Evolutionary conservation across 2,113 vertebrate genomes (phyloP), one percentile per base, ranked within the genome.

Genomic region (Halichoerus grypus): DNA sequence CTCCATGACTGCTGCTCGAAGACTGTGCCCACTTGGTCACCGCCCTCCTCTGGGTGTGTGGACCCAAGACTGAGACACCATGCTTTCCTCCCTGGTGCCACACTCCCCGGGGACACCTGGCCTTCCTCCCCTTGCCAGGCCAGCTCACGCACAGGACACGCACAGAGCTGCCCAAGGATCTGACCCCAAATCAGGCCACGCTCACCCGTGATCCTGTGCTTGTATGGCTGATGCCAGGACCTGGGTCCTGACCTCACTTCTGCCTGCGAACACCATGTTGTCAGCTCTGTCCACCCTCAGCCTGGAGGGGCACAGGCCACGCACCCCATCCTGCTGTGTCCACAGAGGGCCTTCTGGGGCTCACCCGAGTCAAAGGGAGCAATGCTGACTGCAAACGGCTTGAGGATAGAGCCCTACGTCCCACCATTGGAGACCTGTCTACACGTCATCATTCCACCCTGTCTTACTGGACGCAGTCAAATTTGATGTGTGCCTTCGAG

Each of bases 401-500:
- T 1, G 5, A 69, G 42, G 33, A 26, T 33, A n/a, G 39, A 53
- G 92, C 42, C 22, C 53, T 6, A 5, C 5, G 0, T 65, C 46
- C 33, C 1, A 8, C 24, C 49, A 24, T 2, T 1, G 28, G 22
- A 22, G 57, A 42, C 88, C 14, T 24, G 5, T 5, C 42, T 6
- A 9, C 39, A 9, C 7, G 0, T 6, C 5, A 49, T 36, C 1
- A 1, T 21, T 28, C 67, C 53, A 0, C 22, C 22, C 53, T 5
- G 6, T 42, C 18, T 4, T n/a, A 26, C 0, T 19, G 18, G 39
- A 9, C n/a, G 42, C 7, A 42, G 22, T 15, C 36, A 31, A 18
- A 7, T 18, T 12, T 13, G 65, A 63, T 15, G 15, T 0, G 1
- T 12, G 14, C 55, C 59, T 16, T 0, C 1, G 1, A 51, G 31